Conservation (phyloP, 2,113 vertebrate species). For the Tor tambroides region DNA sequence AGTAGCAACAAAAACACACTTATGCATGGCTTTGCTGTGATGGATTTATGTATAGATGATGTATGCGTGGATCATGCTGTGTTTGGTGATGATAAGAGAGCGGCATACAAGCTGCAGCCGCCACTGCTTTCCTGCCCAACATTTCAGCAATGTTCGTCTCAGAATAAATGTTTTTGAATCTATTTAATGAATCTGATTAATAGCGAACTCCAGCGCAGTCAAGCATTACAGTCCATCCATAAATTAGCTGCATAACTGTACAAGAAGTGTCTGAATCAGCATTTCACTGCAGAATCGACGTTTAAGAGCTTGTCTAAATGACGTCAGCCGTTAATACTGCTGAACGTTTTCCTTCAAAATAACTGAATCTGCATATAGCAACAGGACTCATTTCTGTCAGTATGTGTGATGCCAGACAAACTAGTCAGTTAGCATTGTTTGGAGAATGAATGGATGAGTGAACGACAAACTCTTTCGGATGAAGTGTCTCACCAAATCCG, state of each 20-base stretch:
- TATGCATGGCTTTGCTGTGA: background rate
- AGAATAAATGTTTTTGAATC: background rate
- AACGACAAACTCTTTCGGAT: background rate
- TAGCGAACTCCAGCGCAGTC: background rate
- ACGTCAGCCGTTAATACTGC: background rate
- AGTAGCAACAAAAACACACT: background rate
- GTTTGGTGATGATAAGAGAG: background rate
- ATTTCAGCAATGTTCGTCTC: background rate
- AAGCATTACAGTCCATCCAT: background rate
- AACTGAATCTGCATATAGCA: background rate
- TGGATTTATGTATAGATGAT: background rate
- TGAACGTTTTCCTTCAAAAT: background rate
- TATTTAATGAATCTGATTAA: background rate
- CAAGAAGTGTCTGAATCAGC: background rate
- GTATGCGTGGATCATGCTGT: background rate
- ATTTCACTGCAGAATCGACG: background rate
- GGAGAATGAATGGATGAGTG: background rate
- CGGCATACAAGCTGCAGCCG: background rate
- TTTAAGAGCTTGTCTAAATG: background rate
- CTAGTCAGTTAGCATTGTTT: background rate
- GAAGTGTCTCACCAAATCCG: constrained; percentile 71
- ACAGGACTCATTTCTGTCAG: background rate
- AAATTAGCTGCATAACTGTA: background rate
- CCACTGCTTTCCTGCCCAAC: background rate
- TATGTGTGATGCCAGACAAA: background rate